Evolutionary conservation across 2,113 vertebrate genomes (phyloP).

Genomic region (Rissa tridactyla): DNA sequence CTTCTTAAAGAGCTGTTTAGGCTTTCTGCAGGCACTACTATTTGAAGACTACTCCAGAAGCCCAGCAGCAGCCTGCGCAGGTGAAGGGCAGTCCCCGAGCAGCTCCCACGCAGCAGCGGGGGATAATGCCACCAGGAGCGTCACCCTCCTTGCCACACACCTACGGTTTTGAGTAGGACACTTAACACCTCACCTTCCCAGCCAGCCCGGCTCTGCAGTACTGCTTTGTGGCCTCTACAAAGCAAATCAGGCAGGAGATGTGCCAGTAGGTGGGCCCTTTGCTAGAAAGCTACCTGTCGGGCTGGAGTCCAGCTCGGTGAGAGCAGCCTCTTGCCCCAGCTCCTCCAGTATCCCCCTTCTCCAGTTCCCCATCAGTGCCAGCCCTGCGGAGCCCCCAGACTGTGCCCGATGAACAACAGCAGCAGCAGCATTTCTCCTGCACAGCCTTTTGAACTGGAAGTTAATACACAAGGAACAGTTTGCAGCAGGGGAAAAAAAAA

Average conservation of each 20-base stretch:
- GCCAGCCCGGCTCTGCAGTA: not conserved
- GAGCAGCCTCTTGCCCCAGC: not conserved
- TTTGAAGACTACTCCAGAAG: not conserved
- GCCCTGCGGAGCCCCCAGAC: not conserved
- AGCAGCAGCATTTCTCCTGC: not conserved
- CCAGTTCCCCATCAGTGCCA: not conserved
- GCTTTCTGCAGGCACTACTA: not conserved
- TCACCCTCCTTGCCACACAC: not conserved
- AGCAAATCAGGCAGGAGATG: not conserved
- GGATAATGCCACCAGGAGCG: not conserved
- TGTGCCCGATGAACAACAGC: not conserved
- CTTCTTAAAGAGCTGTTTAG: not conserved
- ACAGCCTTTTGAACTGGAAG: not conserved
- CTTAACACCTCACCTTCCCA: not conserved
- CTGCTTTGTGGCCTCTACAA: not conserved
- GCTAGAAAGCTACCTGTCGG: not conserved
- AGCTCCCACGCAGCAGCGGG: not conserved
- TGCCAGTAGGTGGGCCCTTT: not conserved
- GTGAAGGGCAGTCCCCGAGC: not conserved
- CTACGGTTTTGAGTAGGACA: rapidly evolving
- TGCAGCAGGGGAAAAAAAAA: not conserved
- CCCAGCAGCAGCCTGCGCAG: not conserved
- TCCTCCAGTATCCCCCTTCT: not conserved
- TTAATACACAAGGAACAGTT: not conserved
- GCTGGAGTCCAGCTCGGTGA: not conserved